Percentiles rank a stretch among this genome's conserved stretches.
Conservation (phyloP, 2,113 vertebrate genomes). For the Neomonachus schauinslandi region DNA sequence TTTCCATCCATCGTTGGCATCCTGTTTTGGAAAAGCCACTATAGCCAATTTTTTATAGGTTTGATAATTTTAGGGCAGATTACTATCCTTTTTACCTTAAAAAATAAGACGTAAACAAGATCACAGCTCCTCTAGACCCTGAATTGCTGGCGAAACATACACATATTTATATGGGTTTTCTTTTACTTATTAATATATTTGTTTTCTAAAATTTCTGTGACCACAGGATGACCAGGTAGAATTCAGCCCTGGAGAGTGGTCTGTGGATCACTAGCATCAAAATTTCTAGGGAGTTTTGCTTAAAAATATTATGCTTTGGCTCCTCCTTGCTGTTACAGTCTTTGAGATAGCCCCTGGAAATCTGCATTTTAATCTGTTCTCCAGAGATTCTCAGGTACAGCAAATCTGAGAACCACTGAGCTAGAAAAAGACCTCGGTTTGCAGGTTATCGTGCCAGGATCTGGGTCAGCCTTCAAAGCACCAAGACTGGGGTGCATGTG, state of each 20-base stretch:
- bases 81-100: not conserved
- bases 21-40: conserved; percentile 62
- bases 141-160: not conserved
- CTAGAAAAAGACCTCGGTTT: not conserved
- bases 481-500: not conserved
- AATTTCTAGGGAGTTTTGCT: not conserved
- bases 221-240: not conserved
- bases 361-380: not conserved
- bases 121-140: not conserved
- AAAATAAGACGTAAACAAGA: not conserved
- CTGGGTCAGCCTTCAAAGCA: not conserved
- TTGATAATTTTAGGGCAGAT: conserved; percentile 24
- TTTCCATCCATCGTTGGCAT: conserved; percentile 40
- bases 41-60: not conserved
- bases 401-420: not conserved
- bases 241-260: not conserved
- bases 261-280: not conserved
- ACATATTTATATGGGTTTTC: not conserved
- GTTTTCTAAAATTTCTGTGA: not conserved
- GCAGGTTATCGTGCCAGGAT: not conserved
- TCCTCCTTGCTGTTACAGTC: not conserved
- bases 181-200: not conserved
- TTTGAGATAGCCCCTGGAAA: not conserved
- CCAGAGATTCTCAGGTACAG: not conserved
- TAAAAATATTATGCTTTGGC: not conserved